These are phyloP conservation scores for Caenorhabditis panamensis DNA, from an alignment of 2,888 invertebrate genomes.

Conservation along the genomic window DNA sequence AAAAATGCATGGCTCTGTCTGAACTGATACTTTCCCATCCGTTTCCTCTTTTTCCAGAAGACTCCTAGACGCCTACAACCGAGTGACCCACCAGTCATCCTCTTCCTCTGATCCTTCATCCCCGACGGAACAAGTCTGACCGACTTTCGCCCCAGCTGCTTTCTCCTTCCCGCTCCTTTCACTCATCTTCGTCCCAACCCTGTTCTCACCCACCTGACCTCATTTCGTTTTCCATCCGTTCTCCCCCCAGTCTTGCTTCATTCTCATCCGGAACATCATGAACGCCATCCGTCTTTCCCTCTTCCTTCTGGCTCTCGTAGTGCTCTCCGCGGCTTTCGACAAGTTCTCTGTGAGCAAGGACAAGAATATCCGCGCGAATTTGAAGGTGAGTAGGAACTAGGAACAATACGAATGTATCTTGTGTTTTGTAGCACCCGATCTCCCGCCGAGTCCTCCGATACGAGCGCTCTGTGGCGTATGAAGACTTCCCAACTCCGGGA, in stretches of 20 bases:
- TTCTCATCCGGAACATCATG: slow-evolving; percentile 30
- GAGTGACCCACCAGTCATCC: slow-evolving; percentile 18
- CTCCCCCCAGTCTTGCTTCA: background rate
- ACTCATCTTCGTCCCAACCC: slow-evolving; percentile 12
- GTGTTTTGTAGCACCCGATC: slow-evolving; percentile 49
- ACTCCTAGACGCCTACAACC: slow-evolving; percentile 53
- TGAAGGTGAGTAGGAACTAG: slow-evolving; percentile 22
- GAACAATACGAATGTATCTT: background rate
- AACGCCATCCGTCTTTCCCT: slow-evolving; percentile 19
- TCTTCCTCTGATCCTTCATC: slow-evolving; percentile 22
- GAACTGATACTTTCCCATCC: too few relatives aligned
- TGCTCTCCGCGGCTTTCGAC: slow-evolving; percentile 35
- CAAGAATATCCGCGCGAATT: slow-evolving; percentile 45
- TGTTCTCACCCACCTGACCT: slow-evolving; percentile 52
- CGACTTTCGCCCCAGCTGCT: slow-evolving; percentile 21
- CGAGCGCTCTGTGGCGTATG: slow-evolving; percentile 54
- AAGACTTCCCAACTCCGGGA: slow-evolving; percentile 55
- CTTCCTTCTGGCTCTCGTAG: slow-evolving; percentile 27
- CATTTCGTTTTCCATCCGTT: slow-evolving; percentile 31
- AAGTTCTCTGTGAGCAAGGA: slow-evolving; percentile 58
- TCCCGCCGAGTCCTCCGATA: slow-evolving; percentile 60
- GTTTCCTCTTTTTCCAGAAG: too few relatives aligned
- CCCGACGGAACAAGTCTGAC: slow-evolving; percentile 51
- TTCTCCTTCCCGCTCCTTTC: slow-evolving; percentile 5
- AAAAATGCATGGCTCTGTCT: too few relatives aligned